Percentiles rank a stretch among this genome's conserved stretches.
Conservation (phyloP, 2,888 invertebrate genomes). For the Sinopyrophorus schimmeli region DNA sequence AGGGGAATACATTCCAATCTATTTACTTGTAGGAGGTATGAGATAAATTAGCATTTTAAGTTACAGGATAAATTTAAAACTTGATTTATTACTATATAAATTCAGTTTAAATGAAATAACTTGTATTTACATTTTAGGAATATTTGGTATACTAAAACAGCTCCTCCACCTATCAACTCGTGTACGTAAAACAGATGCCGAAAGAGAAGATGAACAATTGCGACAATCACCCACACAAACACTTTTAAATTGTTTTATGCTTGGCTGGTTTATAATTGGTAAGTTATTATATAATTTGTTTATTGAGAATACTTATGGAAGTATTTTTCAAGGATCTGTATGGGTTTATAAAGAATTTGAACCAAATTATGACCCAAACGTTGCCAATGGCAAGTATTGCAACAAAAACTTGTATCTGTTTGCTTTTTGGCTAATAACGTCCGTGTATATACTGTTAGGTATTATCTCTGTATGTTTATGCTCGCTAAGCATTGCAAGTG, state of each 20-base stretch:
- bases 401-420: slow-evolving; percentile 68
- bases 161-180: slow-evolving; percentile 61
- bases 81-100: not conserved
- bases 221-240: slow-evolving; percentile 61
- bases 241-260: slow-evolving; percentile 65
- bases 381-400: slow-evolving; percentile 59
- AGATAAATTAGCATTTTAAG: not conserved
- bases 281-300: slow-evolving; percentile 3
- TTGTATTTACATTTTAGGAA: slow-evolving; percentile 52
- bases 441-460: slow-evolving; percentile 63
- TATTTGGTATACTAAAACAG: slow-evolving; percentile 67
- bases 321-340: slow-evolving; percentile 61
- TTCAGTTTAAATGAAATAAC: slow-evolving; percentile 8
- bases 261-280: slow-evolving; percentile 73
- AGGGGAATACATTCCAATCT: slow-evolving; percentile 69
- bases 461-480: slow-evolving; percentile 60
- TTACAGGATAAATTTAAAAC: too few species aligned
- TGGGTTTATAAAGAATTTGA: slow-evolving; percentile 71
- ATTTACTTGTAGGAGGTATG: slow-evolving; percentile 66
- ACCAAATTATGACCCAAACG: slow-evolving; percentile 60
- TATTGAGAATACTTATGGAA: not conserved
- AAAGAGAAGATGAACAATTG: slow-evolving; percentile 59
- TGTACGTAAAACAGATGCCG: slow-evolving; percentile 59
- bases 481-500: slow-evolving; percentile 60
- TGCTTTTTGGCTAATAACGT: slow-evolving; percentile 71